Evolutionary conservation across 1,140 invertebrate genomes (phyloP).

Genomic region (Scylla paramamosain): DNA sequence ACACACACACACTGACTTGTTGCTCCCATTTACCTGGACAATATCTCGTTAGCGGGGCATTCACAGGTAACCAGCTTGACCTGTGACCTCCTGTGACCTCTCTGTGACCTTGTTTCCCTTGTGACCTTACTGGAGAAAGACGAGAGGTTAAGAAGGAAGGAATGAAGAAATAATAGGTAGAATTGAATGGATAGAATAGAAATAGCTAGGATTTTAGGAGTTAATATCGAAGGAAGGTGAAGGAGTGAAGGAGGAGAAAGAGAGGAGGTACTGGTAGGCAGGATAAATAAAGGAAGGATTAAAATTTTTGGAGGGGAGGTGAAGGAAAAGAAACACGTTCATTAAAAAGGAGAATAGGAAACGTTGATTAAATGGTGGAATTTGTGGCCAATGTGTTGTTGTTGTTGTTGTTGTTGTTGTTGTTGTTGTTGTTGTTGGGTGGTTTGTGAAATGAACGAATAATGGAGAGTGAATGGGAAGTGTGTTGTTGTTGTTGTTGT

Average conservation of each 20-base stretch:
- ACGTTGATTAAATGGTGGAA: too few species aligned
- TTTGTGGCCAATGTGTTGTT: too few species aligned
- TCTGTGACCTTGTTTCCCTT: background rate
- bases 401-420: too few species aligned
- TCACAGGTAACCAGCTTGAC: background rate
- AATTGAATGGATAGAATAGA: background rate
- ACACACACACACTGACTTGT: background rate
- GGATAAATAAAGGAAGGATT: too few species aligned
- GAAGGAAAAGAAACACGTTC: too few species aligned
- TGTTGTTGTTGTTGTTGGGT: too few species aligned
- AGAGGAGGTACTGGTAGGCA: background rate
- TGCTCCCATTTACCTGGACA: background rate
- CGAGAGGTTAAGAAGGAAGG: background rate
- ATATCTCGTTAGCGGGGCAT: background rate
- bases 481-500: too few species aligned
- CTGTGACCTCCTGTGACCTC: background rate
- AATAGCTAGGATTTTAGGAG: too few species aligned
- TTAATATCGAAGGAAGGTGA: background rate
- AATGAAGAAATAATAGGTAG: background rate
- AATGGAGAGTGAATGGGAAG: too few species aligned
- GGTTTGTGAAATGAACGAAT: too few species aligned
- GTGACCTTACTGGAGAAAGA: background rate
- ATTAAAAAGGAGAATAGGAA: too few species aligned
- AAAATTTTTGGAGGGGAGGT: too few species aligned
- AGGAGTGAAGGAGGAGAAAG: background rate